Evolutionary conservation across 2,113 vertebrate species (phyloP), one percentile per base, ranked within the genome.

Genomic region (Platichthys flesus): DNA sequence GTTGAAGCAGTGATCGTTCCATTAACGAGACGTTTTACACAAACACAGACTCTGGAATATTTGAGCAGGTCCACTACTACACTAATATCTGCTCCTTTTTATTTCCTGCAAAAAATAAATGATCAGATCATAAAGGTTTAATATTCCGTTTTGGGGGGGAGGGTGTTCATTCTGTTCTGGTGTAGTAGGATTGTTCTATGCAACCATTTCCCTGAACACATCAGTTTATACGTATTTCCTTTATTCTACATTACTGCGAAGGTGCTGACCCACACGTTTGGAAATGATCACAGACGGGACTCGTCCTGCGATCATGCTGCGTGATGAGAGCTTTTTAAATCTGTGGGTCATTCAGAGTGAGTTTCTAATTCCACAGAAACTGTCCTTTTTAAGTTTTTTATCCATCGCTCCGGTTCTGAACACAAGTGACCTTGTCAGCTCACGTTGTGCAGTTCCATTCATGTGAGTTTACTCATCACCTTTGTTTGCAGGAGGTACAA

Each of bases 1-100:
- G 37, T 90, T 99, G 15, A 97, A 97, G 89, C 96, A 99, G 78
- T 99, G 90, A 95, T 62, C 1, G 12, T 23, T 35, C 16, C 21
- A 16, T 13, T 6, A 9, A 60, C 8, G 16, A 57, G 74, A 31
- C 31, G 40, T 37, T 55, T 73, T 72, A 86, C 76, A 71, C 76
- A 75, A 31, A 87, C 70, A 85, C 37, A 59, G 74, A 79, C 9
- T 42, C 76, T 56, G 60, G 68, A 31, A 54, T 16, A 16, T 64
- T 45, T 58, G 62, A 71, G 79, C 67, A 63, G 40, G 37, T 81
- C 62, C 64, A 40, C 76, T 62, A 14, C 21, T 23, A 23, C 23
- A 23, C 10, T 57, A 47, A 67, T 56, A 63, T 56, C 79, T 82
- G 76, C 76, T 83, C 26, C 55, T 65, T 55, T 62, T 60, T 57